Conservation (phyloP, 92 coral and sea anemone genomes). For the Epizoanthus ramosus region DNA sequence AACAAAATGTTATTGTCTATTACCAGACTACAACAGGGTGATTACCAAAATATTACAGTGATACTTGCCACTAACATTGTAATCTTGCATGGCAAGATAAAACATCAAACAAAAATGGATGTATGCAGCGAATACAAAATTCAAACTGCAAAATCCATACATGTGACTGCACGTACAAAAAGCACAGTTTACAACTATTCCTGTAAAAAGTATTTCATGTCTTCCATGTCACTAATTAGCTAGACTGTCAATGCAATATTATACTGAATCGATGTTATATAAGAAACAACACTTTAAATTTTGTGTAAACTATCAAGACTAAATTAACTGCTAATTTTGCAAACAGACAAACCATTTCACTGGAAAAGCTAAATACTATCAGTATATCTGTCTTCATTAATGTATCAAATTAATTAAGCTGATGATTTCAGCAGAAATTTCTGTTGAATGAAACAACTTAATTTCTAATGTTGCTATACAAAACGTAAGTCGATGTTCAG, state of each 20-base stretch:
- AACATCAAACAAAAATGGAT: conserved; percentile 38
- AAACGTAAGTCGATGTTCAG: background rate
- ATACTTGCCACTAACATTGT: conserved; percentile 39
- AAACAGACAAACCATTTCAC: too few species aligned
- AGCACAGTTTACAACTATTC: background rate
- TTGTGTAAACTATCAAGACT: too few species aligned
- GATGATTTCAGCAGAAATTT: background rate
- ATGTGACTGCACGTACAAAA: background rate
- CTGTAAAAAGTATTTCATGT: background rate
- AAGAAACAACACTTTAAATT: background rate
- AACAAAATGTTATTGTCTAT: conserved; percentile 17
- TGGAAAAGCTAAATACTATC: too few species aligned
- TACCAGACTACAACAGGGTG: conserved; percentile 34
- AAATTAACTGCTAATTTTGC: too few species aligned
- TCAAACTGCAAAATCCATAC: conserved; percentile 33
- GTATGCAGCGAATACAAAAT: conserved; percentile 6
- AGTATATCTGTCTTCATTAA: background rate
- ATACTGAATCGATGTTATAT: background rate
- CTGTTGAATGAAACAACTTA: background rate
- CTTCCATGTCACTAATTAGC: background rate
- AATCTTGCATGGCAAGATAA: conserved; percentile 60
- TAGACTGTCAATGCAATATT: background rate
- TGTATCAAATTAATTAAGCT: background rate
- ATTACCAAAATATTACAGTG: conserved; percentile 29
- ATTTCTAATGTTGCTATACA: background rate